Percentiles rank a stretch among this genome's conserved stretches.
phyloP scores from a whole-genome alignment of 2,888 invertebrate genomes.

The Punctoribates punctum region DNA sequence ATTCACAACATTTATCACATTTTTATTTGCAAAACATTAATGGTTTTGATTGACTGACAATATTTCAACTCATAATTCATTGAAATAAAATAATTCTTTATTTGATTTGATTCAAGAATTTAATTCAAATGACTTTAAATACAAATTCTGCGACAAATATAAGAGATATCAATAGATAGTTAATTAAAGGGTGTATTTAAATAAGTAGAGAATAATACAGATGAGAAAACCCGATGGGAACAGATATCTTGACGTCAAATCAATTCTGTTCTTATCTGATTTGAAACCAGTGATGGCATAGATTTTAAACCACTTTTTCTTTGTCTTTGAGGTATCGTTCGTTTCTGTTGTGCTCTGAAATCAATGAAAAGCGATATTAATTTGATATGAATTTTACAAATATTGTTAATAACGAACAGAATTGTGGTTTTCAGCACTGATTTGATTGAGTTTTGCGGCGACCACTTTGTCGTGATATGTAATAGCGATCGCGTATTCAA shows the following conservation, averaged over 20 bases:
- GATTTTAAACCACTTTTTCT: conserved; percentile 1
- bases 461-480: conserved; percentile 26
- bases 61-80: no score
- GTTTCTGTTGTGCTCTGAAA: neutral
- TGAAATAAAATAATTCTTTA: no score
- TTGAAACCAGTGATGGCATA: neutral
- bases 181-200: conserved; percentile 5
- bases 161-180: no score
- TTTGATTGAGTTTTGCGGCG: neutral
- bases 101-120: no score
- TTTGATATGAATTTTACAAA: neutral
- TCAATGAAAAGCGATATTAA: neutral
- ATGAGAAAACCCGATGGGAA: neutral
- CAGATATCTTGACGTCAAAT: conserved; percentile 6
- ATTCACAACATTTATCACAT: no score
- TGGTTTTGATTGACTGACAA: no score
- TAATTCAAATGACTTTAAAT: no score
- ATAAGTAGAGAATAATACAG: neutral
- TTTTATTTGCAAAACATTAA: no score
- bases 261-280: neutral
- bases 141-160: no score
- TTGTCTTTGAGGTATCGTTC: neutral
- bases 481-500: conserved; percentile 50
- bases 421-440: neutral
- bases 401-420: neutral